These are phyloP conservation scores for Bombyx mori DNA, from an alignment of 1,140 invertebrate genomes.

Conservation along the genomic window ASM3026992v2 NC_085117.1:14477001-14477500, in stretches of 20 bases:
- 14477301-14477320: neutral
- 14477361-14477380: constrained; percentile 24
- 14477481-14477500: constrained; percentile 70
- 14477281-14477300: neutral
- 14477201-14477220: too few species aligned
- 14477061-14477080: constrained; percentile 3
- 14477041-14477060: constrained; percentile 9
- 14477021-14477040: constrained; percentile 4
- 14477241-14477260: neutral
- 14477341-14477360: constrained; percentile 2
- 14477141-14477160: too few species aligned
- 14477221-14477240: too few species aligned
- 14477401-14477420: constrained; percentile 51
- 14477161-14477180: too few species aligned
- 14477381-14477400: constrained; percentile 46
- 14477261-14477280: neutral
- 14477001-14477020: constrained; percentile 10
- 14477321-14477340: neutral
- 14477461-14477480: constrained; percentile 62
- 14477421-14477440: constrained; percentile 29
- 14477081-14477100: too few species aligned
- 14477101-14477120: too few species aligned
- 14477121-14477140: too few species aligned
- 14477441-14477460: constrained; percentile 63
- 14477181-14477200: too few species aligned